phyloP scores from a whole-genome alignment of 2,888 invertebrate genomes.

The Napeogenes sylphis region DNA sequence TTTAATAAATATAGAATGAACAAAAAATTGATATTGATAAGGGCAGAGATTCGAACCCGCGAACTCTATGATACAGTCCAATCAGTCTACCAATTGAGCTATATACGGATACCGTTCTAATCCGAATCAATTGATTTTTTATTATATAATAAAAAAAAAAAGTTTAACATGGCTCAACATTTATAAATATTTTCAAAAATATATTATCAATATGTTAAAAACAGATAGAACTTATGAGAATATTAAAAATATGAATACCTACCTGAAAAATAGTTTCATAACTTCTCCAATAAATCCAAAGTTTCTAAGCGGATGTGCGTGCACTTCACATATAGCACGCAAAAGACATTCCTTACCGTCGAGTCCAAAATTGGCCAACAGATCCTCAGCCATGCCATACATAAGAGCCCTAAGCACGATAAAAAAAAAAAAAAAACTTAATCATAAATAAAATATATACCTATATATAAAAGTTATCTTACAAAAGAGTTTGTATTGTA shows the following conservation, averaged over 20 bases:
- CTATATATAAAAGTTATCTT: too few relatives aligned
- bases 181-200: too few relatives aligned
- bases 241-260: conserved; percentile 20
- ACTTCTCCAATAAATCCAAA: conserved; percentile 91
- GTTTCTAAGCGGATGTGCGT: conserved; percentile 85
- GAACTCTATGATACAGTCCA: too few relatives aligned
- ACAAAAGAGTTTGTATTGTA: too few relatives aligned
- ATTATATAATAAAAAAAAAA: too few relatives aligned
- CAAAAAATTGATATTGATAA: too few relatives aligned
- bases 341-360: conserved; percentile 89
- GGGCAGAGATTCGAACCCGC: too few relatives aligned
- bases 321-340: conserved; percentile 91
- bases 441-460: neutral
- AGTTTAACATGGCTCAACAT: too few relatives aligned
- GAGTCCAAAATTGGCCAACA: conserved; percentile 87
- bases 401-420: conserved; percentile 80
- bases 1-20: neutral
- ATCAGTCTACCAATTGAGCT: too few relatives aligned
- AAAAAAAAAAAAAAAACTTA: conserved; percentile 30
- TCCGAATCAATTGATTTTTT: too few relatives aligned
- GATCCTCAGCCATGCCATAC: conserved; percentile 87
- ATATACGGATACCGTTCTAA: too few relatives aligned
- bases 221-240: neutral
- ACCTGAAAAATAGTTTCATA: conserved; percentile 90
- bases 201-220: too few relatives aligned